phyloP scores from a whole-genome alignment of 2,797 vertebrate species.

The Anguilla obscura region DNA sequence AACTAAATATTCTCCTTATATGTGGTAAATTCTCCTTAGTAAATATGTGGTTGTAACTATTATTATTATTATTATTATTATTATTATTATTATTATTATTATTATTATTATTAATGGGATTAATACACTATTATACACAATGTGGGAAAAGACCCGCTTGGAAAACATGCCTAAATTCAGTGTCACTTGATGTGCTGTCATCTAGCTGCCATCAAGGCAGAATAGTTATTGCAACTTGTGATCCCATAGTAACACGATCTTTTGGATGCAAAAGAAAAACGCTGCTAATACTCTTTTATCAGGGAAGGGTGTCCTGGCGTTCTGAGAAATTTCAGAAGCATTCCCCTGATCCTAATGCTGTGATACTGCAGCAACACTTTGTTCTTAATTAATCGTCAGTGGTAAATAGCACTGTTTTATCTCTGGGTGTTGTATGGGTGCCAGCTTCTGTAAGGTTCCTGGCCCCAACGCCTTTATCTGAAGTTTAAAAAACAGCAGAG shows the following conservation, averaged over 20 bases:
- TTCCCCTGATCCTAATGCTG: neutral
- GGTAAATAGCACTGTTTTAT: slow-evolving; percentile 1
- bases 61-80: neutral
- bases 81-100: neutral
- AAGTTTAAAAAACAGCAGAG: slow-evolving; percentile 39
- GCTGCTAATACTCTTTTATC: slow-evolving; percentile 52
- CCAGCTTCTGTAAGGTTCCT: neutral
- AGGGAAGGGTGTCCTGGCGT: neutral
- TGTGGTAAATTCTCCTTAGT: too few relatives aligned
- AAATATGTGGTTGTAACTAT: neutral
- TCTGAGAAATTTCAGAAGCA: neutral
- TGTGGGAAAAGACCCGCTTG: neutral
- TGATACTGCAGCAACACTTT: neutral
- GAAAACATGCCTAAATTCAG: slow-evolving; percentile 45
- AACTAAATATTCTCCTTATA: neutral
- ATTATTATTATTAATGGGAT: neutral
- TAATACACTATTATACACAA: neutral
- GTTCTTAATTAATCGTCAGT: neutral
- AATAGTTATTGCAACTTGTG: slow-evolving; percentile 49
- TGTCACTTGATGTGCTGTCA: slow-evolving; percentile 45
- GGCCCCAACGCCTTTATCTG: slow-evolving; percentile 37
- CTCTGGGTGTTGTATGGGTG: neutral
- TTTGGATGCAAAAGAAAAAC: slow-evolving; percentile 44
- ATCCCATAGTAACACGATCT: slow-evolving; percentile 51
- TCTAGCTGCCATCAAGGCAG: slow-evolving; percentile 51